phyloP scores from a whole-genome alignment of 2,113 vertebrate species.

The Neogale vison region DNA sequence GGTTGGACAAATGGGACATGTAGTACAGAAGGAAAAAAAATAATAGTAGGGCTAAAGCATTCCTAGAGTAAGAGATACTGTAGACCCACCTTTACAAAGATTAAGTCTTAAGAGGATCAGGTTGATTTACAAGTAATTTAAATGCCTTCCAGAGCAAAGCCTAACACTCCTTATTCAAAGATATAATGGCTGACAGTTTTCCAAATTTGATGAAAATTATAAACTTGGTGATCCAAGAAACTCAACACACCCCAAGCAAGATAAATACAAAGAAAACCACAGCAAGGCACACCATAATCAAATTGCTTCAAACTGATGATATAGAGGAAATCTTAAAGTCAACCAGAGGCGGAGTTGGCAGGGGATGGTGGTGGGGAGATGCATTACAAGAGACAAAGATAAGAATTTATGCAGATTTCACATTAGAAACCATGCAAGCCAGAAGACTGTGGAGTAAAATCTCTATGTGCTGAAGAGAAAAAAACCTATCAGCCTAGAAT shows the following conservation, averaged over 20 bases:
- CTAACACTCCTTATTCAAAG: not conserved
- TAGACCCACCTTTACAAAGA: not conserved
- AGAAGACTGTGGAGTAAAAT: not conserved
- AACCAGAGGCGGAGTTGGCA: rapidly evolving
- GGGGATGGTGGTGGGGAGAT: rapidly evolving
- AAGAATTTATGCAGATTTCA: not conserved
- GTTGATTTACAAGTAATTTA: not conserved
- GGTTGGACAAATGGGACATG: not conserved
- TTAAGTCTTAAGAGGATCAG: not conserved
- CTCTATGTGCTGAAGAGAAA: not conserved
- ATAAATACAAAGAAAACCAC: not conserved
- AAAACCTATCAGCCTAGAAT: not conserved
- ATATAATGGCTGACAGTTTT: not conserved
- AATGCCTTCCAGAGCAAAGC: not conserved
- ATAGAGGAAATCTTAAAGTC: not conserved
- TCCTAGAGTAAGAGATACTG: not conserved
- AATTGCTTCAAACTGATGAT: not conserved
- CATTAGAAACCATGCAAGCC: not conserved
- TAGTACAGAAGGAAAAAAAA: not conserved
- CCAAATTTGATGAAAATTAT: not conserved
- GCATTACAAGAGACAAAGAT: too few relatives aligned
- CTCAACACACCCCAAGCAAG: not conserved
- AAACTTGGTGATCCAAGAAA: not conserved
- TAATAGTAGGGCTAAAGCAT: not conserved
- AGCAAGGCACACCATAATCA: not conserved